Percentiles rank a stretch among this genome's conserved stretches.
Evolutionary conservation across 1,140 invertebrate species (phyloP).

Genomic region (Drosophila bocqueti): DNA sequence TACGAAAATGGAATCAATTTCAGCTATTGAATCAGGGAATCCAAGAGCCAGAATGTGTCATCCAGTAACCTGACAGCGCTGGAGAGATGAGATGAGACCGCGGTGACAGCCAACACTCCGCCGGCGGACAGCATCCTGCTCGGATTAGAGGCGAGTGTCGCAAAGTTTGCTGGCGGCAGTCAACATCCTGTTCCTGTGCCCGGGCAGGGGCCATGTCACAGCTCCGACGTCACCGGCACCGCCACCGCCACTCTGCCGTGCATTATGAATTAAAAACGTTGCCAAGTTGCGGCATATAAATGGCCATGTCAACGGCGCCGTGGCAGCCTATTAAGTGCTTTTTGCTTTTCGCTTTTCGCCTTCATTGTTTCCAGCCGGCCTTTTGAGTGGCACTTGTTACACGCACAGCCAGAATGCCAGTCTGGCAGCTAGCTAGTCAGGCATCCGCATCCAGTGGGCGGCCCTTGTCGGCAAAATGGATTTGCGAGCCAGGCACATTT

Average conservation of each 20-base stretch:
- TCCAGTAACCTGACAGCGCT: slow-evolving; percentile 5
- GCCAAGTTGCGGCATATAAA: slow-evolving; percentile 66
- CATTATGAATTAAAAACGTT: slow-evolving; percentile 74
- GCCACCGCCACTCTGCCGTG: slow-evolving; percentile 15
- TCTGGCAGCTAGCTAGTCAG: slow-evolving; percentile 6
- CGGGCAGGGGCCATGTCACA: slow-evolving; percentile 22
- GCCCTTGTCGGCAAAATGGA: slow-evolving; percentile 49
- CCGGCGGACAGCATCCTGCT: slow-evolving; percentile 24
- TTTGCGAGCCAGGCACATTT: slow-evolving; percentile 43
- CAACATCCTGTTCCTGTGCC: slow-evolving; percentile 39
- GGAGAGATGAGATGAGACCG: background rate
- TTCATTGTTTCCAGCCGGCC: slow-evolving; percentile 51
- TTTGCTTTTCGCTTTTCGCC: slow-evolving; percentile 52
- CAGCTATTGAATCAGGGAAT: slow-evolving; percentile 8
- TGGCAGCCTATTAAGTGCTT: slow-evolving; percentile 70
- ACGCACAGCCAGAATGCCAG: slow-evolving; percentile 42
- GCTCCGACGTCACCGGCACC: background rate
- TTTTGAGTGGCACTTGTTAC: slow-evolving; percentile 73
- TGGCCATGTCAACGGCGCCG: slow-evolving; percentile 55
- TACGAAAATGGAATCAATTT: slow-evolving; percentile 50
- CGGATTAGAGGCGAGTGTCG: slow-evolving; percentile 46
- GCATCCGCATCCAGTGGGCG: slow-evolving; percentile 19
- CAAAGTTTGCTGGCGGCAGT: slow-evolving; percentile 42
- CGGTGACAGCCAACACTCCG: slow-evolving; percentile 41
- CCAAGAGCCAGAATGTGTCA: slow-evolving; percentile 1